Evolutionary conservation across 2,113 vertebrate genomes (phyloP).

Genomic region (Phyllostomus hastatus): DNA sequence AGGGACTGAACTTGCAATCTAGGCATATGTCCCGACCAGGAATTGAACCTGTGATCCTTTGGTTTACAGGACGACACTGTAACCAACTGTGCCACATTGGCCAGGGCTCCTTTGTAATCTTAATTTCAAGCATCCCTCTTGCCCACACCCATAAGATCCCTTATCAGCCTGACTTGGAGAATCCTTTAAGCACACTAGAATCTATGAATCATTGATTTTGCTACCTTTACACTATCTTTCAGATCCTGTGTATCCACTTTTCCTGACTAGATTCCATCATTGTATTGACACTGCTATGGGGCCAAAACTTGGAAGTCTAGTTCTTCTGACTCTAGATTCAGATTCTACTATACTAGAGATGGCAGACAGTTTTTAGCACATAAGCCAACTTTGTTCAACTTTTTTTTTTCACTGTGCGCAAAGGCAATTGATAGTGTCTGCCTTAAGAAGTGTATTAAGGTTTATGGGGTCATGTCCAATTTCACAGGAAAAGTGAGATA

Average conservation of each 20-base stretch:
- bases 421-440: not conserved
- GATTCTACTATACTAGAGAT: not conserved
- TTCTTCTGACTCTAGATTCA: not conserved
- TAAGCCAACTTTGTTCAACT: not conserved
- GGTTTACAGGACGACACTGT: too few species aligned
- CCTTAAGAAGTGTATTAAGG: not conserved
- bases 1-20: too few species aligned
- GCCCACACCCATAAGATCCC: not conserved
- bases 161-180: not conserved
- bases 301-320: not conserved
- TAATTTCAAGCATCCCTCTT: not conserved
- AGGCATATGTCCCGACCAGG: too few species aligned
- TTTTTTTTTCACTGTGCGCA: not conserved
- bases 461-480: not conserved
- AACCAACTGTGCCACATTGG: too few species aligned
- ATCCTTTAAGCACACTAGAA: not conserved
- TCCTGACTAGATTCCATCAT: not conserved
- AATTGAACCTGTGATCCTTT: too few species aligned
- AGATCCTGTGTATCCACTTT: not conserved
- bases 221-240: not conserved
- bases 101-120: not conserved
- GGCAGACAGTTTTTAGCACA: not conserved
- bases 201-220: not conserved
- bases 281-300: not conserved
- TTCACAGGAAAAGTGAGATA: not conserved